Conservation (phyloP, 2,113 vertebrate species). For the Ciconia boyciana region DNA sequence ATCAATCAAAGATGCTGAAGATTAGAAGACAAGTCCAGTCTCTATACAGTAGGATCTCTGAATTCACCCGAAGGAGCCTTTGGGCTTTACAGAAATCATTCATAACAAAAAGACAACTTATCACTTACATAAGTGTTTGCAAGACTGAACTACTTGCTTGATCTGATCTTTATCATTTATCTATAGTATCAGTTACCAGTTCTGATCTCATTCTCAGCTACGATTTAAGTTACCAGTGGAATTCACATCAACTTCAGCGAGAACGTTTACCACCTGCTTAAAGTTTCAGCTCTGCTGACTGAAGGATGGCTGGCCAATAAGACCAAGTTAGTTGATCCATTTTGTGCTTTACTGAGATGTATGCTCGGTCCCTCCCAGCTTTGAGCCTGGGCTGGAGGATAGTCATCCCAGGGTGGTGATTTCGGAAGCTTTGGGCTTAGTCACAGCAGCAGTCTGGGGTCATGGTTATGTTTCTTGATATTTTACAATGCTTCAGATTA, state of each 20-base stretch:
- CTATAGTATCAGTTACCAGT: neutral
- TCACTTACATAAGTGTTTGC: neutral
- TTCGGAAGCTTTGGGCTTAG: neutral
- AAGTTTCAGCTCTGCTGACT: neutral
- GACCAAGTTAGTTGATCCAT: neutral
- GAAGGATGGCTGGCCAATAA: neutral
- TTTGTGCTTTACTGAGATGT: neutral
- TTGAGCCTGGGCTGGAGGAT: neutral
- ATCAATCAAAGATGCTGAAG: neutral
- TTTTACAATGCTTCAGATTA: neutral
- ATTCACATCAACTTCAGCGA: neutral
- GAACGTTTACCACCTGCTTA: rapidly evolving
- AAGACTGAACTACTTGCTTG: neutral
- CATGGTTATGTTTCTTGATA: neutral
- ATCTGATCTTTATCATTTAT: neutral
- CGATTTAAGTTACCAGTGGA: neutral
- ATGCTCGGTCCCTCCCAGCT: neutral
- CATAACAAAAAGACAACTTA: neutral
- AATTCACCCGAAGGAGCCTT: neutral
- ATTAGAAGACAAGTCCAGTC: neutral
- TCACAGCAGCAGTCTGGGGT: neutral
- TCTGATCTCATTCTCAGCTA: neutral
- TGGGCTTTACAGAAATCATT: neutral
- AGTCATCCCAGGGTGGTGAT: neutral
- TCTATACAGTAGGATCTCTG: neutral